Conservation (phyloP, 2,888 invertebrate genomes). For the Iphiclides podalirius region DNA sequence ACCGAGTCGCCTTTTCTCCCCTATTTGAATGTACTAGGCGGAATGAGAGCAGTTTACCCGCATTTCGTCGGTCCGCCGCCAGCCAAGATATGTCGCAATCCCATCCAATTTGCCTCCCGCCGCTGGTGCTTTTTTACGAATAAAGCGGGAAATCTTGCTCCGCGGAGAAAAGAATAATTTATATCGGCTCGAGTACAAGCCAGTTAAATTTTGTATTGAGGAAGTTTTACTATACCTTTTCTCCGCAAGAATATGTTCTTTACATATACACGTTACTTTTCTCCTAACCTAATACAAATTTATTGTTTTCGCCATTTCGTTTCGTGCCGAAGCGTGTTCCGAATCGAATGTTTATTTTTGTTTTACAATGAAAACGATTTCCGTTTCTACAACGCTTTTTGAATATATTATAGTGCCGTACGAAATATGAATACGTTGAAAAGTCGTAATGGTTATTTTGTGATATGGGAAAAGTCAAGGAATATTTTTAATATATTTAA, state of each 20-base stretch:
- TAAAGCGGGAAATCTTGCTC: conserved; percentile 72
- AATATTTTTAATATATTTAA: too few species aligned
- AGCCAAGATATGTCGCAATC: conserved; percentile 73
- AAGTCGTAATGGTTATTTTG: too few species aligned
- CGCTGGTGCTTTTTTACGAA: conserved; percentile 63
- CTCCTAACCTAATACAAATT: background rate
- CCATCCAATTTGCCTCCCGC: conserved; percentile 73
- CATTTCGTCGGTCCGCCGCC: conserved; percentile 66
- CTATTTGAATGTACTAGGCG: conserved; percentile 51
- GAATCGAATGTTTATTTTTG: background rate
- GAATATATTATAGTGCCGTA: too few species aligned
- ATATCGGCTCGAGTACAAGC: conserved; percentile 49
- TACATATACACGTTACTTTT: background rate
- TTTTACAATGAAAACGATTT: background rate
- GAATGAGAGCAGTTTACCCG: conserved; percentile 67
- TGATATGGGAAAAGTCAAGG: too few species aligned
- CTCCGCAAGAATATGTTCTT: conserved; percentile 8
- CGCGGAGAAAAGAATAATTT: conserved; percentile 63
- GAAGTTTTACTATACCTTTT: conserved; percentile 17
- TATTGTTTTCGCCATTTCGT: background rate
- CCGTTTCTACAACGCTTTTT: background rate
- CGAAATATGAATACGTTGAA: too few species aligned
- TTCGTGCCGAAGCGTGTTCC: background rate
- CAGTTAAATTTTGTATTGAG: conserved; percentile 34
- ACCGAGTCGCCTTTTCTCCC: conserved; percentile 51